phyloP scores from a whole-genome alignment of 1,140 invertebrate species.

The Drosophila carrolli region DNA sequence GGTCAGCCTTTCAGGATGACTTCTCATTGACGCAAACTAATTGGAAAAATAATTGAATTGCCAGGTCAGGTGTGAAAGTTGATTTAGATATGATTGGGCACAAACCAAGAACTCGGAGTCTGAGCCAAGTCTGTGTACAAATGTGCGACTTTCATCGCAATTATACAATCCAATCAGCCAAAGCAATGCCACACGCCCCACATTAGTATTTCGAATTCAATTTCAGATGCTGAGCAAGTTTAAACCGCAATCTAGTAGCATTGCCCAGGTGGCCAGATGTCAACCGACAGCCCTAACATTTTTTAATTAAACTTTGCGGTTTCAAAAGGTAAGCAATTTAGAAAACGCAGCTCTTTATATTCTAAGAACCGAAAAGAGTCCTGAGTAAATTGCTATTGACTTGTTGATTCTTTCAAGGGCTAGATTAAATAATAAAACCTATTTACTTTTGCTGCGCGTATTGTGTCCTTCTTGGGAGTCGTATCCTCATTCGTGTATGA shows the following conservation, averaged over 20 bases:
- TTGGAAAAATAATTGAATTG: constrained; percentile 71
- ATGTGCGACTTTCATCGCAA: constrained; percentile 15
- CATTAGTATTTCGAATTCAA: constrained; percentile 27
- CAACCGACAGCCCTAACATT: constrained; percentile 1
- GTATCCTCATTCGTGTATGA: constrained; percentile 15
- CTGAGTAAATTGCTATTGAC: constrained; percentile 19
- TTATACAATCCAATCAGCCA: constrained; percentile 28
- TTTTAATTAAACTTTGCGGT: constrained; percentile 28
- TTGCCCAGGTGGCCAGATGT: constrained; percentile 3
- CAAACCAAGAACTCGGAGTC: neutral
- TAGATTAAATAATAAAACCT: constrained; percentile 37
- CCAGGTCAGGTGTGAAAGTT: constrained; percentile 60
- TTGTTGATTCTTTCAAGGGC: constrained; percentile 29
- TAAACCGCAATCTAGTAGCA: constrained; percentile 12
- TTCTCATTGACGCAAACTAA: constrained; percentile 32
- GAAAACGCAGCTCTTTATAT: neutral
- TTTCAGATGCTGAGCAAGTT: constrained; percentile 10
- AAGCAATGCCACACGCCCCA: constrained; percentile 13
- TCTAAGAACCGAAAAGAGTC: neutral
- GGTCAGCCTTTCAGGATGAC: neutral
- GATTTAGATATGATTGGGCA: constrained; percentile 33
- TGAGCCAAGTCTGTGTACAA: neutral
- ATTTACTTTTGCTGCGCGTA: constrained; percentile 21
- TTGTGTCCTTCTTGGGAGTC: constrained; percentile 1
- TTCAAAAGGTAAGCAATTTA: constrained; percentile 16